phyloP scores from a whole-genome alignment of 53 echinoderm and acorn worm genomes.

The Henricia sp. region DNA sequence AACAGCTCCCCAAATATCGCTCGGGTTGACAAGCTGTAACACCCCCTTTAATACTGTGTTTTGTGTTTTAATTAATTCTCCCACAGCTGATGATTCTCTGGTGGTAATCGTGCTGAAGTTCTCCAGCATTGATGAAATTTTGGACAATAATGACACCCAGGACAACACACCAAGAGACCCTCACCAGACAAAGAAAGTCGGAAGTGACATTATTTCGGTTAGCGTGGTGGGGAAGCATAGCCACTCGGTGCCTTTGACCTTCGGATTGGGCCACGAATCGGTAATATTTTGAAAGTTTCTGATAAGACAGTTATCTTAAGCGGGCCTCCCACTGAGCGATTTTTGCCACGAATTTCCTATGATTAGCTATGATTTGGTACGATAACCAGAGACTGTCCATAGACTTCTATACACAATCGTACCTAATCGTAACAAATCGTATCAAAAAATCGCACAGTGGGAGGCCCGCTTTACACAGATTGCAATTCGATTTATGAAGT shows the following conservation, averaged over 20 bases:
- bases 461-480: no score
- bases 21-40: no score
- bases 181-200: neutral
- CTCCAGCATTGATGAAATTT: conserved; percentile 2
- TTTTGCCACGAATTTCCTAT: no score
- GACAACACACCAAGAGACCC: neutral
- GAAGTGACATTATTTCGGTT: conserved; percentile 2
- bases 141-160: neutral
- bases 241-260: conserved; percentile 4
- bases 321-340: no score
- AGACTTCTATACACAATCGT: no score
- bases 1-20: no score
- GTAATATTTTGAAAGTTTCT: no score
- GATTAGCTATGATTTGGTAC: no score
- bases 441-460: no score
- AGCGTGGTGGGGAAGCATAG: neutral
- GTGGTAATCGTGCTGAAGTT: conserved; percentile 23
- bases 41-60: neutral
- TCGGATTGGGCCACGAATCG: neutral
- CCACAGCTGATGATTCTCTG: neutral
- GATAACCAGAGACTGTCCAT: no score
- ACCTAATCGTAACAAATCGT: no score
- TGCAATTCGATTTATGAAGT: neutral
- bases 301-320: no score
- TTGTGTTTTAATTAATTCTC: neutral